These are phyloP conservation scores for Cynoglossus semilaevis DNA, from an alignment of 2,113 vertebrate genomes.

Conservation along the genomic window DNA sequence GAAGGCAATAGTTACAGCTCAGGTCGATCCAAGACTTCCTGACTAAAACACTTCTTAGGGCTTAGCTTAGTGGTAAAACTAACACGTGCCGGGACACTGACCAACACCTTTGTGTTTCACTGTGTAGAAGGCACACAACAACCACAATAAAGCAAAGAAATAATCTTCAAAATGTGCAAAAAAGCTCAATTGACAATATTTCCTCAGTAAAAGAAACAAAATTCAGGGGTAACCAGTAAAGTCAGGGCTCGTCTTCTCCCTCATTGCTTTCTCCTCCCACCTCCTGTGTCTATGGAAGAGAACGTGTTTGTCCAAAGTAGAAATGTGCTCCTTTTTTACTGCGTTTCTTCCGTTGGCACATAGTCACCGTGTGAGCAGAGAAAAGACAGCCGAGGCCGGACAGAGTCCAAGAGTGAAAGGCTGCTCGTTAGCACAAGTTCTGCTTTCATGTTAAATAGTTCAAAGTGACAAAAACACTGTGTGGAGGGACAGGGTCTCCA, in stretches of 20 bases:
- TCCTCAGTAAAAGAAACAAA: slow-evolving; percentile 39
- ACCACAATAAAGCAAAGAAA: slow-evolving; percentile 51
- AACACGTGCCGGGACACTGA: slow-evolving; percentile 35
- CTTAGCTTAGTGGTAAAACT: slow-evolving; percentile 40
- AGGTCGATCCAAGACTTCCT: slow-evolving; percentile 46
- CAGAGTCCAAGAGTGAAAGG: background rate
- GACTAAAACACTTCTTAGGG: slow-evolving; percentile 48
- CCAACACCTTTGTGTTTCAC: slow-evolving; percentile 41
- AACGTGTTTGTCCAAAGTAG: background rate
- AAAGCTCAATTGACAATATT: slow-evolving; percentile 63
- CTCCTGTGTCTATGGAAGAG: slow-evolving; percentile 6
- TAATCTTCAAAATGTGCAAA: slow-evolving; percentile 74
- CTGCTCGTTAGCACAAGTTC: slow-evolving; percentile 6
- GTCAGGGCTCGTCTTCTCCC: background rate
- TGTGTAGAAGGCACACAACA: slow-evolving; percentile 74
- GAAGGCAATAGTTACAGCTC: slow-evolving; percentile 56
- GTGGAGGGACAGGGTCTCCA: slow-evolving; percentile 12
- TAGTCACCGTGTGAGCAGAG: slow-evolving; percentile 34
- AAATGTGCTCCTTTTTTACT: slow-evolving; percentile 44
- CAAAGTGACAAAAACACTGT: background rate
- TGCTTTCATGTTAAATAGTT: background rate
- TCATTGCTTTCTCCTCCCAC: slow-evolving; percentile 2
- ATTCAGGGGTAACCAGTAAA: background rate
- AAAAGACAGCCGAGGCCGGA: slow-evolving; percentile 20
- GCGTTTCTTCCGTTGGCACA: slow-evolving; percentile 61